These are phyloP conservation scores for Drymodes brunneopygia DNA, from an alignment of 2,113 vertebrate genomes.

Conservation along the genomic window DNA sequence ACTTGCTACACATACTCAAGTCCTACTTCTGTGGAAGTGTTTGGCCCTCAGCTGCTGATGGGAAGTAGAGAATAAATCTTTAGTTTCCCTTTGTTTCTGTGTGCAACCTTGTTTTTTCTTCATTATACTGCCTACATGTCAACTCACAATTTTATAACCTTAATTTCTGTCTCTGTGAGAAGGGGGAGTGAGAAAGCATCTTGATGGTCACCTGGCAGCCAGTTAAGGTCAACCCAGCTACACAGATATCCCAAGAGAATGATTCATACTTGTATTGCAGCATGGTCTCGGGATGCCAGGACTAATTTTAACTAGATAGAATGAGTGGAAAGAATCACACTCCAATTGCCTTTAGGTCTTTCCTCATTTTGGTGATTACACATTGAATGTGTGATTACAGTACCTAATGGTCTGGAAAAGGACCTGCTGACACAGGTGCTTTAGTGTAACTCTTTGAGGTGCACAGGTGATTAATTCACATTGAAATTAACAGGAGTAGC, in stretches of 20 bases:
- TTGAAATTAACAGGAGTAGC: background rate
- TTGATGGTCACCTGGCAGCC: background rate
- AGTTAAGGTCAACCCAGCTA: background rate
- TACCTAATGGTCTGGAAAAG: background rate
- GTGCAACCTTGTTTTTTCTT: background rate
- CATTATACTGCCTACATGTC: background rate
- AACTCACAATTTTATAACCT: background rate
- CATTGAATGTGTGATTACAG: background rate
- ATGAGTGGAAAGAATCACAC: background rate
- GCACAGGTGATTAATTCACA: background rate
- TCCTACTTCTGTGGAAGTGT: background rate
- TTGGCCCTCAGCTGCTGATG: background rate
- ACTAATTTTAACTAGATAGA: background rate
- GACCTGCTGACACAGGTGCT: background rate
- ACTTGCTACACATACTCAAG: rapidly evolving
- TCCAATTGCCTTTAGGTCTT: background rate
- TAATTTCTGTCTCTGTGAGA: background rate
- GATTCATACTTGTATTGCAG: background rate
- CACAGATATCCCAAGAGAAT: background rate
- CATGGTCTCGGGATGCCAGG: background rate
- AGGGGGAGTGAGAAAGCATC: background rate
- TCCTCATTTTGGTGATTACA: background rate
- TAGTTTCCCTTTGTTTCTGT: background rate
- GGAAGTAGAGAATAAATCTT: background rate
- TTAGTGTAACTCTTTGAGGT: background rate